phyloP scores from a whole-genome alignment of 35 echinoderm and acorn worm species.

The Ophioderma brevispina region DNA sequence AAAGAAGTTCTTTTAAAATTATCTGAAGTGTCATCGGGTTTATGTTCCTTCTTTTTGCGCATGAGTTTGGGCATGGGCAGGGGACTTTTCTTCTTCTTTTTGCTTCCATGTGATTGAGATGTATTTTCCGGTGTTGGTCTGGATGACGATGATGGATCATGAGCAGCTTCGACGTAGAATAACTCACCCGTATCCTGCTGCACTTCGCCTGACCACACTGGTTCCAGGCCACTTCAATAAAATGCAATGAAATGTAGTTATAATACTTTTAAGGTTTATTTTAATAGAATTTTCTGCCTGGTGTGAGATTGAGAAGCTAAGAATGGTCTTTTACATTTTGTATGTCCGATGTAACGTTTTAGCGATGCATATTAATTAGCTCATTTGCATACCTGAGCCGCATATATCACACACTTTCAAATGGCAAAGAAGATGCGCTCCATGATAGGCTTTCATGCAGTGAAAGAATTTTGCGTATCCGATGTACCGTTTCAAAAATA shows the following conservation, averaged over 20 bases:
- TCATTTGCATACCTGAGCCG: not conserved
- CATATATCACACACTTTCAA: no score
- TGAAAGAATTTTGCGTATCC: no score
- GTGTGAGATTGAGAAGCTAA: not conserved
- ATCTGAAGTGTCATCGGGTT: constrained; percentile 8
- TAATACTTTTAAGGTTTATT: not conserved
- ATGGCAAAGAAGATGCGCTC: no score
- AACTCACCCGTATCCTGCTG: constrained; percentile 78
- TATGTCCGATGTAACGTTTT: not conserved
- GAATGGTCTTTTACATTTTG: not conserved
- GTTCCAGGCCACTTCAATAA: constrained; percentile 73
- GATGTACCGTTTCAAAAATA: no score
- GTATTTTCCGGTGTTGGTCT: not conserved
- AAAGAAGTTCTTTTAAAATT: constrained; percentile 5
- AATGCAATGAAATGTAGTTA: not conserved
- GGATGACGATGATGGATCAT: not conserved
- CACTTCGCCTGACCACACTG: constrained; percentile 78
- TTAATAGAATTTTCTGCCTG: not conserved
- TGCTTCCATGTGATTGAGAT: not conserved
- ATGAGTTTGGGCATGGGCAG: constrained; percentile 27
- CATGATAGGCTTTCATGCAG: no score
- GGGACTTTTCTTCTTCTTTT: constrained; percentile 2
- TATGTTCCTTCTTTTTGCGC: constrained; percentile 33
- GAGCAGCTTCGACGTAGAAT: constrained; percentile 75
- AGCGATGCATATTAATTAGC: not conserved